phyloP scores from a whole-genome alignment of 2,113 vertebrate genomes.

The Aegithalos caudatus region DNA sequence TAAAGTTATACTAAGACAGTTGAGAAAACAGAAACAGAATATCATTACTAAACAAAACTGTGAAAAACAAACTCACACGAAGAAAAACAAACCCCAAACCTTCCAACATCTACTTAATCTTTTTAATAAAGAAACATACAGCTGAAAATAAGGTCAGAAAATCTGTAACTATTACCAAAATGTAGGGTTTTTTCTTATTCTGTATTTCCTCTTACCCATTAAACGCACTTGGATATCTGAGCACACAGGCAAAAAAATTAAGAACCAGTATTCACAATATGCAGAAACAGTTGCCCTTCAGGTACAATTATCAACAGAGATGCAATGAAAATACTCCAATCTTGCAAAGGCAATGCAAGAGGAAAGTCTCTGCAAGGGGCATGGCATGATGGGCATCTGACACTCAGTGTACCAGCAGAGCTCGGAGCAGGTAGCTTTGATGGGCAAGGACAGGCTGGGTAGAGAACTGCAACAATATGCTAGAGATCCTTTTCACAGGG shows the following conservation, averaged over 20 bases:
- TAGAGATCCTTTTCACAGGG: background rate
- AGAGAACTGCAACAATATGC: background rate
- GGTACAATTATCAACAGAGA: background rate
- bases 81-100: background rate
- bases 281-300: background rate
- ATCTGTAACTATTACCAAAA: background rate
- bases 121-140: background rate
- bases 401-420: background rate
- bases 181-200: background rate
- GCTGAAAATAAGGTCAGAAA: background rate
- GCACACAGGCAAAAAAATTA: background rate
- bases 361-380: rapidly evolving
- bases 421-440: background rate
- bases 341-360: background rate
- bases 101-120: background rate
- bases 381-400: background rate
- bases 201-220: background rate
- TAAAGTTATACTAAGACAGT: background rate
- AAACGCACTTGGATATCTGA: background rate
- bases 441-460: background rate
- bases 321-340: background rate
- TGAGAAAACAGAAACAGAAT: background rate
- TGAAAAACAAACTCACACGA: background rate
- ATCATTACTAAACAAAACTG: background rate
- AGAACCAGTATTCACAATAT: background rate